These are phyloP conservation scores for Bilobella aurantiaca DNA, from an alignment of 1,140 invertebrate species.

Conservation along the genomic window DNA sequence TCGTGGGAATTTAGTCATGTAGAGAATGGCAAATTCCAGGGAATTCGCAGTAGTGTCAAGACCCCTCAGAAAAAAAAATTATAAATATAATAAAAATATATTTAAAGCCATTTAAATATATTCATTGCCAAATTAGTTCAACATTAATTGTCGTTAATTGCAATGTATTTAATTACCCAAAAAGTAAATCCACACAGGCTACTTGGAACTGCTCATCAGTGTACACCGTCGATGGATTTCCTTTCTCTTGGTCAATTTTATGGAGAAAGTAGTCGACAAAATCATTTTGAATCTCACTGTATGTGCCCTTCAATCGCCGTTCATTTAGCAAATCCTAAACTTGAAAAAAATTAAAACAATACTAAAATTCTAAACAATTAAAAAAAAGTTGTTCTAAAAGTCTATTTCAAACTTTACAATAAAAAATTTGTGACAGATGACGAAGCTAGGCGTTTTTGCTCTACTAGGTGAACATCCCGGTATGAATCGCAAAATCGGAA, in stretches of 20 bases:
- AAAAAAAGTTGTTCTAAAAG: not conserved
- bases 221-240: not conserved
- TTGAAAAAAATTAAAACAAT: too few species aligned
- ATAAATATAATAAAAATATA: slow-evolving; percentile 26
- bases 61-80: slow-evolving; percentile 37
- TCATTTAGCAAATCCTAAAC: slow-evolving; percentile 15
- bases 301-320: slow-evolving; percentile 8
- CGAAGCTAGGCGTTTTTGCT: not conserved
- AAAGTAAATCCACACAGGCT: not conserved
- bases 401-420: not conserved
- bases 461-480: not conserved
- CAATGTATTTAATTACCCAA: not conserved
- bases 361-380: too few species aligned
- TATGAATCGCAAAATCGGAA: not conserved
- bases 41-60: slow-evolving; percentile 46
- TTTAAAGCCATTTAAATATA: slow-evolving; percentile 19
- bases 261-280: slow-evolving; percentile 42
- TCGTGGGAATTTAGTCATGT: slow-evolving; percentile 42
- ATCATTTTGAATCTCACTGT: slow-evolving; percentile 38
- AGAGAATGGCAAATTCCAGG: slow-evolving; percentile 44
- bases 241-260: slow-evolving; percentile 33
- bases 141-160: not conserved
- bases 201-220: slow-evolving; percentile 1
- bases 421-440: slow-evolving; percentile 6
- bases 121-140: not conserved